Percentiles rank a stretch among this genome's conserved stretches.
Evolutionary conservation across 2,113 vertebrate genomes (phyloP).

Genomic region (Carollia perspicillata): DNA sequence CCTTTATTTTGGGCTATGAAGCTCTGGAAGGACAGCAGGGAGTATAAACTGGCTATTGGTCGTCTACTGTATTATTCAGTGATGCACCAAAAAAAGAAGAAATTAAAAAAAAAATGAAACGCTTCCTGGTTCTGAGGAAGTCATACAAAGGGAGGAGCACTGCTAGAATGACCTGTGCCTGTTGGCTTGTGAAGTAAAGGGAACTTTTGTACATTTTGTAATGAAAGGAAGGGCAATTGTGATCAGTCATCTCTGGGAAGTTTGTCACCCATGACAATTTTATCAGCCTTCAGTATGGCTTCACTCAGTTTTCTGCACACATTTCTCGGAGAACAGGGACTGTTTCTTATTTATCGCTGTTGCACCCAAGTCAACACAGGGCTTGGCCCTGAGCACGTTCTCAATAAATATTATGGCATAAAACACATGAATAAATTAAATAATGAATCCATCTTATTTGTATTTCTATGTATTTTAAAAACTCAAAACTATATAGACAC

Average conservation of each 20-base stretch:
- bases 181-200: neutral
- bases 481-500: neutral
- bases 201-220: neutral
- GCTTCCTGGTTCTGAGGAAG: neutral
- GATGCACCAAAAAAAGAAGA: neutral
- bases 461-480: neutral
- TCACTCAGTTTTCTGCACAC: neutral
- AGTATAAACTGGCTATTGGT: conserved; percentile 48
- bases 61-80: conserved; percentile 45
- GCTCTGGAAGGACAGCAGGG: conserved; percentile 66
- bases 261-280: neutral
- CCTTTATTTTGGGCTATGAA: conserved; percentile 72
- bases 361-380: neutral
- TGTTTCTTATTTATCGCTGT: neutral
- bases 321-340: neutral
- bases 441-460: neutral
- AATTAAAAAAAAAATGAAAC: neutral
- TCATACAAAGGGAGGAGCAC: neutral
- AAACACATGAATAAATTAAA: neutral
- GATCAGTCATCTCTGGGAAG: neutral
- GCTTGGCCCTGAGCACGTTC: neutral
- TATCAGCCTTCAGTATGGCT: neutral
- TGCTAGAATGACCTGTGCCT: neutral
- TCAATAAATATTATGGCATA: neutral
- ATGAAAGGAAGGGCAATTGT: neutral